phyloP scores from a whole-genome alignment of 2,888 invertebrate species.

The Noctua janthina region DNA sequence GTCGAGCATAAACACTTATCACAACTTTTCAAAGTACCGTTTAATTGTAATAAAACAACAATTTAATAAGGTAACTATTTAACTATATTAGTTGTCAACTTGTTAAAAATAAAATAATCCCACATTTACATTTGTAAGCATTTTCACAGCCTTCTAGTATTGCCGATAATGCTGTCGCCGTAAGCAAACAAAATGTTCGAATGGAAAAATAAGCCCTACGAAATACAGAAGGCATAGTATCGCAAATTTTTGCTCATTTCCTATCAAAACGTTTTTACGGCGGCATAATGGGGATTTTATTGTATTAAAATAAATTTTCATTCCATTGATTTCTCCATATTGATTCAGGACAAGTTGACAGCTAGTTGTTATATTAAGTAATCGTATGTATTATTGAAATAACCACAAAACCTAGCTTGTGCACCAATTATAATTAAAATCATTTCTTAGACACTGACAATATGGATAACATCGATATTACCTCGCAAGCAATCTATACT shows the following conservation, averaged over 20 bases:
- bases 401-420: slow-evolving; percentile 39
- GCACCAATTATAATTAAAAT: slow-evolving; percentile 31
- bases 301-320: neutral
- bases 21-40: slow-evolving; percentile 46
- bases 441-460: slow-evolving; percentile 21
- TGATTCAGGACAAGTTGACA: slow-evolving; percentile 46
- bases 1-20: slow-evolving; percentile 39
- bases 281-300: neutral
- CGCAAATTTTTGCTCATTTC: neutral
- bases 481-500: neutral
- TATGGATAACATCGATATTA: neutral
- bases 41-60: slow-evolving; percentile 35
- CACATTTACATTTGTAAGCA: neutral
- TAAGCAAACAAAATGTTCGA: neutral
- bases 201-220: neutral
- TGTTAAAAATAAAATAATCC: slow-evolving; percentile 3
- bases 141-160: slow-evolving; percentile 21
- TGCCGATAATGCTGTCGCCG: neutral
- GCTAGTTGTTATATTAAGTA: slow-evolving; percentile 18
- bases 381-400: slow-evolving; percentile 19
- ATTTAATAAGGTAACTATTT: slow-evolving; percentile 48
- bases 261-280: neutral
- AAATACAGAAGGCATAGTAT: neutral
- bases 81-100: slow-evolving; percentile 28
- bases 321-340: neutral